A percentile compares a stretch with the other conserved stretches of the same genome.
Conservation (phyloP, 1,140 invertebrate genomes). For the Drosophila serrata region DNA sequence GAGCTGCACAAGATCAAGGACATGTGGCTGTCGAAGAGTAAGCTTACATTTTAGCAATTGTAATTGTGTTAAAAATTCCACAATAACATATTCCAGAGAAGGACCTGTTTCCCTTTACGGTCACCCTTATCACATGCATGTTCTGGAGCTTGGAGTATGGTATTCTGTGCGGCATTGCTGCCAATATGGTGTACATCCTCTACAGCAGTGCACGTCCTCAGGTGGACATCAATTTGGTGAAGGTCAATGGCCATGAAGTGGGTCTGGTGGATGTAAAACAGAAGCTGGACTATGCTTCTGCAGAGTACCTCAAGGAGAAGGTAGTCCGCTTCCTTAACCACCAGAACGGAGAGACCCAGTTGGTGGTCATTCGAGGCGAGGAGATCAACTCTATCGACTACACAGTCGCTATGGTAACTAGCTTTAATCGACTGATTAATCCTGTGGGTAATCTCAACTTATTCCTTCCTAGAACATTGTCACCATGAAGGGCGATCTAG, state of each 20-base stretch:
- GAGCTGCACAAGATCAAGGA: slow-evolving; percentile 91
- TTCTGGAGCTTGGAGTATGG: slow-evolving; percentile 93
- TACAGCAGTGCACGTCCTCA: slow-evolving; percentile 92
- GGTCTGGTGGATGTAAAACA: slow-evolving; percentile 71
- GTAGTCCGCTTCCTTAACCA: slow-evolving; percentile 64
- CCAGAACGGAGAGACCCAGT: slow-evolving; percentile 41
- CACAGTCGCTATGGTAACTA: slow-evolving; percentile 88
- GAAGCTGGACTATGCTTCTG: slow-evolving; percentile 76
- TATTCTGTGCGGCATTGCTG: slow-evolving; percentile 92
- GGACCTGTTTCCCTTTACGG: slow-evolving; percentile 91
- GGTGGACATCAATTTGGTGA: slow-evolving; percentile 87
- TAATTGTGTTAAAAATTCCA: neutral
- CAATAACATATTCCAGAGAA: slow-evolving; percentile 88
- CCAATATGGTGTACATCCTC: slow-evolving; percentile 91
- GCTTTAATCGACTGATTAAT: too few relatives aligned
- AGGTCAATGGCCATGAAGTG: slow-evolving; percentile 82
- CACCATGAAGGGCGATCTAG: slow-evolving; percentile 70
- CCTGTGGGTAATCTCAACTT: neutral
- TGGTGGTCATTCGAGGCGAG: slow-evolving; percentile 88
- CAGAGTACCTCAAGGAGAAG: slow-evolving; percentile 78
- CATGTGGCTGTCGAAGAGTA: slow-evolving; percentile 94
- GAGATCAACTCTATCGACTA: slow-evolving; percentile 88
- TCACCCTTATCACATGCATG: slow-evolving; percentile 91
- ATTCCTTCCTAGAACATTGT: slow-evolving; percentile 63
- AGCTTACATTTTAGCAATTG: slow-evolving; percentile 62